A percentile compares a stretch with the other conserved stretches of the same genome.
These are phyloP conservation scores for Parnassius mnemosyne DNA, from an alignment of 2,888 invertebrate genomes.

Conservation along the genomic window DNA sequence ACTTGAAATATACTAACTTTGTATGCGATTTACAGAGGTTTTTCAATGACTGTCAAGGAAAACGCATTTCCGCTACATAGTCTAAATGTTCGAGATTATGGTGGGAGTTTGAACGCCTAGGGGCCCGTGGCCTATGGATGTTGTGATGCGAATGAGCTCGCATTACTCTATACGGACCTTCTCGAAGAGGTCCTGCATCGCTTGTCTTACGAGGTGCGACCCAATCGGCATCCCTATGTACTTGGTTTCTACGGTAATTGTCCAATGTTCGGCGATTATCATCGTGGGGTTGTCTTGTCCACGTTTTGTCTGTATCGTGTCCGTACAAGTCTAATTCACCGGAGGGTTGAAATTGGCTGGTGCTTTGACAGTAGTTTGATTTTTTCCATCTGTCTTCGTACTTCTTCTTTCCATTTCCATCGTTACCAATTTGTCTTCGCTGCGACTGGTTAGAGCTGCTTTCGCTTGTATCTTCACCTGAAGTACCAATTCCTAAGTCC, in stretches of 20 bases:
- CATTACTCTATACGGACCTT: slow-evolving; percentile 69
- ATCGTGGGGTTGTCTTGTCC: slow-evolving; percentile 74
- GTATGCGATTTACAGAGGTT: slow-evolving; percentile 45
- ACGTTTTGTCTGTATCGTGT: slow-evolving; percentile 79
- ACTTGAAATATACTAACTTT: slow-evolving; percentile 51
- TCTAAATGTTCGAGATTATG: slow-evolving; percentile 83
- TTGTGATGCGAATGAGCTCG: slow-evolving; percentile 84
- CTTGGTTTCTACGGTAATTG: slow-evolving; percentile 59
- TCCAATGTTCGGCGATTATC: slow-evolving; percentile 63
- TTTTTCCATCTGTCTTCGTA: slow-evolving; percentile 87
- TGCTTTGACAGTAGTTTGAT: slow-evolving; percentile 78
- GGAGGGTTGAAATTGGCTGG: slow-evolving; percentile 82
- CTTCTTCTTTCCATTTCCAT: slow-evolving; percentile 79
- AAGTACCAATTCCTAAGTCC: slow-evolving; percentile 90
- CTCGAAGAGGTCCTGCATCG: slow-evolving; percentile 69
- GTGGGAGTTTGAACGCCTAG: slow-evolving; percentile 82
- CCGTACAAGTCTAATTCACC: slow-evolving; percentile 85
- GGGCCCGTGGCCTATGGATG: slow-evolving; percentile 75
- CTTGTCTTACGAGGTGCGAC: slow-evolving; percentile 59
- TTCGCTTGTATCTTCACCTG: slow-evolving; percentile 91
- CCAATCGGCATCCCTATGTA: slow-evolving; percentile 60
- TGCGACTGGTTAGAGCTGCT: slow-evolving; percentile 88
- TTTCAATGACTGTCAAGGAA: slow-evolving; percentile 75
- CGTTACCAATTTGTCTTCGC: slow-evolving; percentile 81
- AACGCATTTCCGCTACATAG: slow-evolving; percentile 83